Percentiles rank a stretch among this genome's conserved stretches.
Conservation (phyloP, 1,140 invertebrate species). For the Drosophila lowei region DNA sequence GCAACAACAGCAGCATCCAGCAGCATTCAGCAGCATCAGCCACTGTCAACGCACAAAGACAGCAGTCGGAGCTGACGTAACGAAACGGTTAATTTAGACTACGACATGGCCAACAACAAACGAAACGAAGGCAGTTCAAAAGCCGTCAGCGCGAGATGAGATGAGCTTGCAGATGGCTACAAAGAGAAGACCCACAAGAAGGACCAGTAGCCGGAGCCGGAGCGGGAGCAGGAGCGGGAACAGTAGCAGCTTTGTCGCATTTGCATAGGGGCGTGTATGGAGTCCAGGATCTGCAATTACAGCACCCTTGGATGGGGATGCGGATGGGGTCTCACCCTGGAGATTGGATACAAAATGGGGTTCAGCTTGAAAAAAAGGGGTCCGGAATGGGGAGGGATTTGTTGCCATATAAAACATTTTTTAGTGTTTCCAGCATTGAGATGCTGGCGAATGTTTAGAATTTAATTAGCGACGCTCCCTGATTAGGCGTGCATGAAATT, state of each 20-base stretch:
- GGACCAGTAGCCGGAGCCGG: constrained; percentile 18
- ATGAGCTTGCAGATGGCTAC: constrained; percentile 48
- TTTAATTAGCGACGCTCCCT: constrained; percentile 76
- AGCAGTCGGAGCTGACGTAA: constrained; percentile 68
- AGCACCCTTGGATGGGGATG: constrained; percentile 39
- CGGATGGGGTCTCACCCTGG: neutral
- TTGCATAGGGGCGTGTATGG: constrained; percentile 75
- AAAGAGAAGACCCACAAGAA: constrained; percentile 38
- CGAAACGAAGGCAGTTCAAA: constrained; percentile 57
- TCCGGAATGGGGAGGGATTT: constrained; percentile 2
- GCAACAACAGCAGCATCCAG: constrained; percentile 18
- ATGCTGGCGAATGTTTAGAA: constrained; percentile 73
- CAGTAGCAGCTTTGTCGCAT: constrained; percentile 43
- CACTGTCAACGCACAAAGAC: constrained; percentile 71
- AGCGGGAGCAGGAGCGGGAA: constrained; percentile 26
- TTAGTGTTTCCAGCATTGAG: constrained; percentile 52
- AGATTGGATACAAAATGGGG: neutral
- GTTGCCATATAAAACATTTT: constrained; percentile 70
- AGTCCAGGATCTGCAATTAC: constrained; percentile 70
- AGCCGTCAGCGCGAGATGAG: constrained; percentile 51
- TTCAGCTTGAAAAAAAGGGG: neutral
- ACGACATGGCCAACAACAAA: constrained; percentile 61
- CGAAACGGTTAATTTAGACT: constrained; percentile 80
- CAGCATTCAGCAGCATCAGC: constrained; percentile 26
- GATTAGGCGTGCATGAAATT: constrained; percentile 74